Percentiles rank a stretch among this genome's conserved stretches.
Evolutionary conservation across 2,797 vertebrate genomes (phyloP).

Genomic region (Scyliorhinus canicula): DNA sequence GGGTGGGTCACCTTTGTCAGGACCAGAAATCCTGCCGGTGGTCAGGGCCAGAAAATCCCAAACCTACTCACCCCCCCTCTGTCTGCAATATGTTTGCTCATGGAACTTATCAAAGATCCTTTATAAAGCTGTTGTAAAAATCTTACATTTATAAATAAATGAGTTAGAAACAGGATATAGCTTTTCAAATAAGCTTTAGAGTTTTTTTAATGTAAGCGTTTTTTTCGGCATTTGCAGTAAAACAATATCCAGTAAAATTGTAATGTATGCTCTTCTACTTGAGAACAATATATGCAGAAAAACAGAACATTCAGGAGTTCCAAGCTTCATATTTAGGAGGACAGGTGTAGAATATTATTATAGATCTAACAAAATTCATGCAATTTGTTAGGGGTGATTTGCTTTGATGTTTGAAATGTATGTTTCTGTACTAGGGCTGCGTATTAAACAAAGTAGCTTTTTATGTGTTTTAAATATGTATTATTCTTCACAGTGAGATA

Average conservation of each 20-base stretch:
- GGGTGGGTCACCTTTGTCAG: too few relatives aligned
- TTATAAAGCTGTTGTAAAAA: neutral
- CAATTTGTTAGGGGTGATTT: neutral
- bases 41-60: too few relatives aligned
- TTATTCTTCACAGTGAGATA: neutral
- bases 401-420: constrained; percentile 19
- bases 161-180: neutral
- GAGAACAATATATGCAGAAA: neutral
- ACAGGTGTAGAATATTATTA: neutral
- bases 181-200: neutral
- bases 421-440: neutral
- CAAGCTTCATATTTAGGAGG: constrained; percentile 3
- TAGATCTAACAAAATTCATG: constrained; percentile 8
- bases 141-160: neutral
- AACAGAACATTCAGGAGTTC: neutral
- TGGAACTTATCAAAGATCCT: neutral
- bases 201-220: neutral
- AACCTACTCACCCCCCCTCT: too few relatives aligned
- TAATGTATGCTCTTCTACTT: neutral
- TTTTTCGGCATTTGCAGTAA: neutral
- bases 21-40: too few relatives aligned
- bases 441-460: constrained; percentile 14
- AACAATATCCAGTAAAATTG: neutral
- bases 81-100: neutral
- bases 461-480: neutral